Evolutionary conservation across 2,113 vertebrate genomes (phyloP), one percentile per base, ranked within the genome.

Genomic region (Pygathrix nemaeus): DNA sequence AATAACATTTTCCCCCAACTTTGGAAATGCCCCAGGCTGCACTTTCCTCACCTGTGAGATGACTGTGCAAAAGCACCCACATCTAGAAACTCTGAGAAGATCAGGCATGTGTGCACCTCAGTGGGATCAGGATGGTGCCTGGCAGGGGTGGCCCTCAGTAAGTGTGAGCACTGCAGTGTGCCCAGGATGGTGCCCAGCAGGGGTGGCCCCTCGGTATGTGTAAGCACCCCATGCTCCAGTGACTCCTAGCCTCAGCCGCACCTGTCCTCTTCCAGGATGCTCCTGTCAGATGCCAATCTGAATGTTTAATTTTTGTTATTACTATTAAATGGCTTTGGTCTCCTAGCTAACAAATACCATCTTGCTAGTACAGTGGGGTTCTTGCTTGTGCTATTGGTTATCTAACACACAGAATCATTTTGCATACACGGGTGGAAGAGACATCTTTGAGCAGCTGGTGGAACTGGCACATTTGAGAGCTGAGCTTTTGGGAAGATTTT

Each of bases 21-120:
- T 12, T 13, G 7, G 23, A 20, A 6, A 10, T 27, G 48, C 8
- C 57, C 43, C 32, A 27, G 2, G 25, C 55, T 38, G 32, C 59
- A 1, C 10, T 3, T 13, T 7, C 35, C 75, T 23, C 40, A 0
- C 64, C 38, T 5, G n/a, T 0, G 38, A 50, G 0, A 5, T 0
- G n/a, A 35, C 5, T 0, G 2, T 3, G 6, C 7, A 2, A 3
- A 9, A 1, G 27, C 1, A 21, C 43, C 68, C 17, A 35, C 8
- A 4, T n/a, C 1, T n/a, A 20, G n/a, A 21, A n/a, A 18, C 4
- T 8, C 4, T 5, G 70, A 21, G 68, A 68, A 35, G 66, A 35
- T 9, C 10, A 48, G 48, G 66, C 7, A 8, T 9, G 59, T 13
- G 27, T 2, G 1, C 66, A 43, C 48, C 2, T 3, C 16, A 0